phyloP scores from a whole-genome alignment of 37 sponge, comb jelly and placozoan genomes.

The Halichondria panicea region DNA sequence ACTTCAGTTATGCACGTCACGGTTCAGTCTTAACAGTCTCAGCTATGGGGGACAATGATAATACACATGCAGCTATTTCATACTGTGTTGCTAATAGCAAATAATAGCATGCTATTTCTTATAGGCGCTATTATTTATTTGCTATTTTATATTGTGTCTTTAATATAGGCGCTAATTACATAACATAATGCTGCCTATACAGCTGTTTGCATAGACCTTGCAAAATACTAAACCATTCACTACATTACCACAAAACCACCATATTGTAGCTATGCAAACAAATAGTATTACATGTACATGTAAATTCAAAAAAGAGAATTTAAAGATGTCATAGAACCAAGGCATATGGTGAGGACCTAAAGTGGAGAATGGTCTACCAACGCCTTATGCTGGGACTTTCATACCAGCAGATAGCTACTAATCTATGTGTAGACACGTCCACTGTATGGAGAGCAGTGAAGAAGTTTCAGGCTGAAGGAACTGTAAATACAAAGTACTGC shows the following conservation, averaged over 20 bases:
- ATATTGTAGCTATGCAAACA: no score
- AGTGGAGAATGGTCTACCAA: neutral
- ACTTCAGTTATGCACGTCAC: no score
- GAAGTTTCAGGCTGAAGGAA: conserved; percentile 2
- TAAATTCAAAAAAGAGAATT: neutral
- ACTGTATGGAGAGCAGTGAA: conserved; percentile 3
- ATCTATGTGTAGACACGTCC: neutral
- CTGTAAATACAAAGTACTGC: neutral
- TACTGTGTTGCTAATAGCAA: no score
- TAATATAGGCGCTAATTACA: neutral
- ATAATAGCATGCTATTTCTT: no score
- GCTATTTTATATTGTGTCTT: no score
- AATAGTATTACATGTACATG: no score
- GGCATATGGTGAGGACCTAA: neutral
- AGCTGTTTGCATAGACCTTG: conserved; percentile 4
- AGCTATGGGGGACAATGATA: no score
- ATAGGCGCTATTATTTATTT: no score
- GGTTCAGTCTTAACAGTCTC: no score
- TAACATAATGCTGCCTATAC: neutral
- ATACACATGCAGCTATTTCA: no score
- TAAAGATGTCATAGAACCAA: neutral
- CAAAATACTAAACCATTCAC: neutral
- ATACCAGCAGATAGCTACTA: neutral
- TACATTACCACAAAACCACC: neutral
- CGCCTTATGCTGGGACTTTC: neutral